phyloP scores from a whole-genome alignment of 2,797 vertebrate species.

The Microctenopoma steveboyesi region DNA sequence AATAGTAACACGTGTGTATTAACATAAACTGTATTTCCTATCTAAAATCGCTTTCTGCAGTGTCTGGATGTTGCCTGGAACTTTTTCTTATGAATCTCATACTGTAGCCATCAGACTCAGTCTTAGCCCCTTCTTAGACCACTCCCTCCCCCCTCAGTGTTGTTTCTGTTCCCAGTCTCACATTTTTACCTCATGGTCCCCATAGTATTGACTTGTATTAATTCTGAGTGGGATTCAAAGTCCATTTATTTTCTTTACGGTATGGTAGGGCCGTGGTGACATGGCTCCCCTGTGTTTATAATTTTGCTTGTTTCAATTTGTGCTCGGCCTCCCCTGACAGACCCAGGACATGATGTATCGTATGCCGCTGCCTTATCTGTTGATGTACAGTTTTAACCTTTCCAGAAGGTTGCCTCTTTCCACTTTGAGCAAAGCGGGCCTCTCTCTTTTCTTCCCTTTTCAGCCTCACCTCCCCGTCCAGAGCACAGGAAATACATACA shows the following conservation, averaged over 20 bases:
- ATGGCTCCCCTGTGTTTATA: constrained; percentile 82
- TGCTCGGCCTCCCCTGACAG: constrained; percentile 78
- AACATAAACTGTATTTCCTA: constrained; percentile 9
- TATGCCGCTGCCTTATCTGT: constrained; percentile 79
- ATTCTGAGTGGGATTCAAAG: constrained; percentile 76
- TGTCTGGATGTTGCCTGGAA: constrained; percentile 27
- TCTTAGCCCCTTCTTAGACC: constrained; percentile 32
- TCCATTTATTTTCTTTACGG: constrained; percentile 79
- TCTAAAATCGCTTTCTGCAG: constrained; percentile 30
- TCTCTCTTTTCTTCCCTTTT: constrained; percentile 25
- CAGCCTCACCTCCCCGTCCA: constrained; percentile 39
- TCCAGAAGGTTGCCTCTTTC: constrained; percentile 78
- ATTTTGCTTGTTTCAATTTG: constrained; percentile 84
- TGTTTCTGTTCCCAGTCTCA: constrained; percentile 59
- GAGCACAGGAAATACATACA: constrained; percentile 64
- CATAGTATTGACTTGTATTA: constrained; percentile 72
- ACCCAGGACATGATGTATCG: constrained; percentile 79
- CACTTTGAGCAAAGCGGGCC: constrained; percentile 35
- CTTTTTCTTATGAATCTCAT: constrained; percentile 38
- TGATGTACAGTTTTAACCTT: constrained; percentile 86
- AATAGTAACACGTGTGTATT: constrained; percentile 1
- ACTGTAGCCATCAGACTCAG: constrained; percentile 35
- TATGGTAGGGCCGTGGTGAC: constrained; percentile 77
- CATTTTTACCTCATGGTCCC: constrained; percentile 70
- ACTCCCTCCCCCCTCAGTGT: constrained; percentile 46